phyloP scores from a whole-genome alignment of 1,140 invertebrate genomes.

The Anadara kagoshimensis region DNA sequence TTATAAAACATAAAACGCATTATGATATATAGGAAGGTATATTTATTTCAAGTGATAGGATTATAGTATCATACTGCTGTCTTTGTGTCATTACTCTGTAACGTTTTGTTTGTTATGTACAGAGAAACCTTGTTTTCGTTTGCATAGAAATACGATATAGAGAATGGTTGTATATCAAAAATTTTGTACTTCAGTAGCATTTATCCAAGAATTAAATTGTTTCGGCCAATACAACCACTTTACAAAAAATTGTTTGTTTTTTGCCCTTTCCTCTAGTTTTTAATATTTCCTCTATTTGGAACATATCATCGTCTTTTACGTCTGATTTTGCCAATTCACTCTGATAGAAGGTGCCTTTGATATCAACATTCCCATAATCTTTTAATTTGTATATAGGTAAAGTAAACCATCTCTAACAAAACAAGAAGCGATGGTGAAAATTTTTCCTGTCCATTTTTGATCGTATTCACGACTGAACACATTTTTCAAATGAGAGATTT shows the following conservation, averaged over 20 bases:
- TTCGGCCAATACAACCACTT: constrained; percentile 21
- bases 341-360: constrained; percentile 27
- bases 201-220: constrained; percentile 22
- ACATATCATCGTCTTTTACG: constrained; percentile 4
- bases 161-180: no score
- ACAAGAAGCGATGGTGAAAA: constrained; percentile 9
- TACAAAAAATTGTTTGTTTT: constrained; percentile 23
- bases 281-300: constrained; percentile 19
- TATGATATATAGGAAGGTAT: no score
- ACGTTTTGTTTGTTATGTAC: no score
- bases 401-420: constrained; percentile 1
- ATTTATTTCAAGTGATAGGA: no score
- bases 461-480: constrained; percentile 19
- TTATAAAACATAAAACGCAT: no score
- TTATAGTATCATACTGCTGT: no score
- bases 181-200: constrained; percentile 4
- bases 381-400: constrained; percentile 22
- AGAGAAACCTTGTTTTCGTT: no score
- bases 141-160: no score
- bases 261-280: constrained; percentile 24
- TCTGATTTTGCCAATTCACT: constrained; percentile 19
- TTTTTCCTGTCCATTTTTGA: constrained; percentile 24
- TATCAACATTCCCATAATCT: constrained; percentile 10
- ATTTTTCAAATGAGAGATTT: constrained; percentile 18
- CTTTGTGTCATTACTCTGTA: no score